Conservation (phyloP, 2,113 vertebrate species). For the Leucoraja erinaceus region DNA sequence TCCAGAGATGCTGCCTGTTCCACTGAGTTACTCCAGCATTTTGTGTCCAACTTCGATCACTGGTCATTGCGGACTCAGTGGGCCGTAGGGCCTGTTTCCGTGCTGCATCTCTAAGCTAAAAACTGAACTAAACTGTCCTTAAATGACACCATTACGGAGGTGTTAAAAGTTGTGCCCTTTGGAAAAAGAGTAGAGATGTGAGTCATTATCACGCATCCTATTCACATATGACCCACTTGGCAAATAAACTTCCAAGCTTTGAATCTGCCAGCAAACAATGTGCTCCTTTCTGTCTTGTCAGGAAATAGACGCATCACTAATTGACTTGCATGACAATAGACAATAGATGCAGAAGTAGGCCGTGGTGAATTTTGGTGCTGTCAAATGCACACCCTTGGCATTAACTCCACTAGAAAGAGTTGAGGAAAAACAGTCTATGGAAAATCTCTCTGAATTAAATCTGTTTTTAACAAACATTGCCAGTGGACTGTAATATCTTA, state of each 20-base stretch:
- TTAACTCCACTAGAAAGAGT: background rate
- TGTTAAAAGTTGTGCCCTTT: background rate
- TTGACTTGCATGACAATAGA: background rate
- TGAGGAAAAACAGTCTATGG: background rate
- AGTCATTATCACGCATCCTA: background rate
- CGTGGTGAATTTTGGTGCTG: background rate
- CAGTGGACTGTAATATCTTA: background rate
- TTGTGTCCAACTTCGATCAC: too few relatives aligned
- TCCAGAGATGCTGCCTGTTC: too few relatives aligned
- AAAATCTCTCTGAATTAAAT: background rate
- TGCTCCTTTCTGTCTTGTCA: background rate
- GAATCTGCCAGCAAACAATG: background rate
- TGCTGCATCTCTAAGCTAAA: too few relatives aligned
- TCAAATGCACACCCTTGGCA: background rate
- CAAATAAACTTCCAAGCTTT: background rate
- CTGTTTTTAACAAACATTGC: background rate
- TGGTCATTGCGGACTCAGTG: too few relatives aligned
- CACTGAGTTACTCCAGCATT: too few relatives aligned
- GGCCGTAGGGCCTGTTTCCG: too few relatives aligned
- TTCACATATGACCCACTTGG: background rate
- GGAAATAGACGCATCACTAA: background rate
- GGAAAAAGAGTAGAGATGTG: background rate
- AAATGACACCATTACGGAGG: background rate
- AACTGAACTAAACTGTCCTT: background rate
- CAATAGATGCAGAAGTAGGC: too few relatives aligned